Conservation (phyloP, 30 jellyfish, hydroid and myxozoan genomes). For the Sanderia malayensis region DNA sequence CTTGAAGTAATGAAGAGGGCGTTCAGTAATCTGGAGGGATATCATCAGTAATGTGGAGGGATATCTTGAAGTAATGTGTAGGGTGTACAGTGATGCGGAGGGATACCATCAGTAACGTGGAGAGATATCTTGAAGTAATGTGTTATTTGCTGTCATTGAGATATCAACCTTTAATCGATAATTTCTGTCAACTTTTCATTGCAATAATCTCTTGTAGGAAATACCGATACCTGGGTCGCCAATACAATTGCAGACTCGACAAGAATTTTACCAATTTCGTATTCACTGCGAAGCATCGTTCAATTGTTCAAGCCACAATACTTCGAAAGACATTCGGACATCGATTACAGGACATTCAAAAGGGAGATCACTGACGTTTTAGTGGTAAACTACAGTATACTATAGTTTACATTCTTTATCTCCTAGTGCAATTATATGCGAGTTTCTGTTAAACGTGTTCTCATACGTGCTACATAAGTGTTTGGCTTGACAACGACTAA, state of each 20-base stretch:
- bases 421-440: not conserved
- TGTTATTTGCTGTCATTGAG: not conserved
- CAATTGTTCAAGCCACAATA: conserved; percentile 19
- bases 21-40: too few species aligned
- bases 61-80: not conserved
- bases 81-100: not conserved
- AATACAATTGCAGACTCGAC: conserved; percentile 16
- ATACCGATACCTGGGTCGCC: conserved; percentile 45
- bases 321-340: conserved; percentile 17
- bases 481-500: not conserved
- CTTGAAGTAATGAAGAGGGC: not conserved
- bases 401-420: not conserved
- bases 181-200: not conserved
- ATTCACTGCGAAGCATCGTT: conserved; percentile 23
- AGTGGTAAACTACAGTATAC: conserved; percentile 21
- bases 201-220: conserved; percentile 17
- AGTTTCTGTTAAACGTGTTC: not conserved
- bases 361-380: not conserved
- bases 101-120: not conserved
- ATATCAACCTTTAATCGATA: not conserved
- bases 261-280: conserved; percentile 17
- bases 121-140: not conserved
- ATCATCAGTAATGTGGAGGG: not conserved
- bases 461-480: conserved; percentile 8
- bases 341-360: conserved; percentile 14